phyloP scores from a whole-genome alignment of 2,797 vertebrate species.

The Graptemys geographica region DNA sequence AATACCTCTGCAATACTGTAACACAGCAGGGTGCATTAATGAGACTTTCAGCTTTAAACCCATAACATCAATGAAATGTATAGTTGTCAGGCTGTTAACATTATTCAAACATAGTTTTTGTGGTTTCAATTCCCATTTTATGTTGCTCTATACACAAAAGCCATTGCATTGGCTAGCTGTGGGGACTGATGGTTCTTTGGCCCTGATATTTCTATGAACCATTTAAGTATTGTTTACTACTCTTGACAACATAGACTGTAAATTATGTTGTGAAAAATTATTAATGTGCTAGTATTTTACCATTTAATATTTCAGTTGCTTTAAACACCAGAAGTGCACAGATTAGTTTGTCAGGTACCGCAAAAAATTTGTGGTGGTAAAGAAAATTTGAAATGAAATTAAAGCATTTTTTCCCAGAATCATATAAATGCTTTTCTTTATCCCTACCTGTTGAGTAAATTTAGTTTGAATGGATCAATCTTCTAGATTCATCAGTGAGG shows the following conservation, averaged over 20 bases:
- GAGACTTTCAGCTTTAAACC: slow-evolving; percentile 69
- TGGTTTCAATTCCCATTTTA: slow-evolving; percentile 67
- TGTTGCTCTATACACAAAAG: slow-evolving; percentile 28
- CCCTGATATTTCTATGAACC: slow-evolving; percentile 24
- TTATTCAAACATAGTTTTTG: slow-evolving; percentile 52
- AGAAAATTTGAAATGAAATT: slow-evolving; percentile 3
- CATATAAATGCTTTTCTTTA: neutral
- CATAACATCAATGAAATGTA: slow-evolving; percentile 71
- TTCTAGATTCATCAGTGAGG: neutral
- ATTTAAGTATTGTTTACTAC: slow-evolving; percentile 42
- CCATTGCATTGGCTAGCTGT: slow-evolving; percentile 18
- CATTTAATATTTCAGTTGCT: slow-evolving; percentile 5
- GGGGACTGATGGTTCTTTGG: slow-evolving; percentile 34
- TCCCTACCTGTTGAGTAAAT: neutral
- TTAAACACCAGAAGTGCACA: slow-evolving; percentile 13
- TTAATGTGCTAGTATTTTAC: neutral
- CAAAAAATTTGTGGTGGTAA: slow-evolving; percentile 9
- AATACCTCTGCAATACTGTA: slow-evolving; percentile 67
- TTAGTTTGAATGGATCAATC: neutral
- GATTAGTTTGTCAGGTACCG: slow-evolving; percentile 29
- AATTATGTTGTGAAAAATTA: neutral
- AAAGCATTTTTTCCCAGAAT: neutral
- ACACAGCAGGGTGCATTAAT: slow-evolving; percentile 74
- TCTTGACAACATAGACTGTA: neutral
- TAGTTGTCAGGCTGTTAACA: slow-evolving; percentile 57